Evolutionary conservation across 2,888 invertebrate genomes (phyloP).

Genomic region (Cenopis cana): DNA sequence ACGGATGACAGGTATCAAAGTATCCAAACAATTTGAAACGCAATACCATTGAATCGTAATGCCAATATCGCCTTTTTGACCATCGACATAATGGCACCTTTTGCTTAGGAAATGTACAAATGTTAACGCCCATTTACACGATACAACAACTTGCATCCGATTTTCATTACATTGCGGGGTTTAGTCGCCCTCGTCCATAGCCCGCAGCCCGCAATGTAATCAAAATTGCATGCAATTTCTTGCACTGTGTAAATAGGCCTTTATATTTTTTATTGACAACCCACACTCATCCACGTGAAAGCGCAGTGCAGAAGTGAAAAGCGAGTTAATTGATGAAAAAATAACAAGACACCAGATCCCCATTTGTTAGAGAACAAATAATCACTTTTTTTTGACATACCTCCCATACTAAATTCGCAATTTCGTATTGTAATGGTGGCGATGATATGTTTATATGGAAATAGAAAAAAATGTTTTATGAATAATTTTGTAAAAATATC

Average conservation of each 20-base stretch:
- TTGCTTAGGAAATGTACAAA: background rate
- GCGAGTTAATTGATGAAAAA: slow-evolving; percentile 32
- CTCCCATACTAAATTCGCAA: slow-evolving; percentile 63
- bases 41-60: background rate
- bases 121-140: too few relatives aligned
- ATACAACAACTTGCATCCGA: too few relatives aligned
- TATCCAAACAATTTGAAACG: too few relatives aligned
- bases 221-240: too few relatives aligned
- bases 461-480: slow-evolving; percentile 45
- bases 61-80: background rate
- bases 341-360: slow-evolving; percentile 26
- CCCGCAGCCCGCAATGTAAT: too few relatives aligned
- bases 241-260: too few relatives aligned
- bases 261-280: slow-evolving; percentile 8
- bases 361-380: slow-evolving; percentile 35
- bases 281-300: slow-evolving; percentile 19
- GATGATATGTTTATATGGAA: slow-evolving; percentile 44
- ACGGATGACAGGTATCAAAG: too few relatives aligned
- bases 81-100: background rate
- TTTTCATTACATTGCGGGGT: too few relatives aligned
- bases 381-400: slow-evolving; percentile 62
- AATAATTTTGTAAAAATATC: slow-evolving; percentile 41
- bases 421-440: slow-evolving; percentile 41
- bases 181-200: too few relatives aligned
- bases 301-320: slow-evolving; percentile 34